phyloP scores from a whole-genome alignment of 2,797 vertebrate genomes.

The Danio jaintianensis region DNA sequence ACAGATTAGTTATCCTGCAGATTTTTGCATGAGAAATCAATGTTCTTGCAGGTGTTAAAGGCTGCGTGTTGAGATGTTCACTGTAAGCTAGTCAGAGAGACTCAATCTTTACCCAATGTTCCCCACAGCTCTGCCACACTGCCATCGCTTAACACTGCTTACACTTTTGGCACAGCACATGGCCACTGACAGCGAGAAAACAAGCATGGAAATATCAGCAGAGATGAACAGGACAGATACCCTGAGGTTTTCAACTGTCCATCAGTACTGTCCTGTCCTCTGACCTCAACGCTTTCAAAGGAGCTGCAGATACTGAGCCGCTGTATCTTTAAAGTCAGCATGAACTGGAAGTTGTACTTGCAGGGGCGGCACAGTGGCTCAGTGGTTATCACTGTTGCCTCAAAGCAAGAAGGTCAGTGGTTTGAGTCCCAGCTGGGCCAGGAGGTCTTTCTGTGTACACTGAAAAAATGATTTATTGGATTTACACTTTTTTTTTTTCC shows the following conservation, averaged over 20 bases:
- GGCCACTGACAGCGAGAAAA: slow-evolving; percentile 36
- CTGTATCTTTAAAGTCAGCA: background rate
- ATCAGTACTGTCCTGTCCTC: slow-evolving; percentile 9
- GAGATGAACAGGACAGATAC: slow-evolving; percentile 32
- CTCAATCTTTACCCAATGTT: slow-evolving; percentile 17
- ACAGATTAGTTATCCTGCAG: background rate
- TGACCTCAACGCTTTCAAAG: background rate
- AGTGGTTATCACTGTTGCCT: too few species aligned
- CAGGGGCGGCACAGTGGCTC: too few species aligned
- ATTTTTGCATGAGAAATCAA: background rate
- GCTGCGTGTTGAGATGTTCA: background rate
- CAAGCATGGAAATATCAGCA: slow-evolving; percentile 38
- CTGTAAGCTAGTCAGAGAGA: slow-evolving; percentile 1
- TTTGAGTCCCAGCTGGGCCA: too few species aligned
- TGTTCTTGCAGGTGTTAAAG: background rate
- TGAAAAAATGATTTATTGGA: too few species aligned
- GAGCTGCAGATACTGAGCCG: background rate
- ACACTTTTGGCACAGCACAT: slow-evolving; percentile 48
- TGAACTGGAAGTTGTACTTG: too few species aligned
- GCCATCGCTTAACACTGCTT: slow-evolving; percentile 53
- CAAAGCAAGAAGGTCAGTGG: too few species aligned
- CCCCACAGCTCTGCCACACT: slow-evolving; percentile 28
- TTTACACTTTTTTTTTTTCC: too few species aligned
- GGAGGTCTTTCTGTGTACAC: too few species aligned
- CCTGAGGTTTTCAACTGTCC: background rate